Evolutionary conservation across 2,888 invertebrate species (phyloP), one percentile per base, ranked within the genome.

Genomic region (Drosophila merina): DNA sequence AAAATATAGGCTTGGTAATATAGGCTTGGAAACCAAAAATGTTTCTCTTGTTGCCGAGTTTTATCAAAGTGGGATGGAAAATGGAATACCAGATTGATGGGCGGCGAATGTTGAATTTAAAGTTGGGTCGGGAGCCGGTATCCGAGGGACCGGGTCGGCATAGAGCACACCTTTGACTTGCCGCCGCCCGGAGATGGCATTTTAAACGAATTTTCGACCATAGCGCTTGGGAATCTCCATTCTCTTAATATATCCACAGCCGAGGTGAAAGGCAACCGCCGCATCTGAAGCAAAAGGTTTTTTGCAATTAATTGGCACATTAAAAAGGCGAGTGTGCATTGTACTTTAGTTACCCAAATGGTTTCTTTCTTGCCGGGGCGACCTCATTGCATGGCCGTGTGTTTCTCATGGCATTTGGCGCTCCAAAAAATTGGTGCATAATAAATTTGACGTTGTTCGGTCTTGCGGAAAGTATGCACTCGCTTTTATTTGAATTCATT

Each of bases 401-500:
- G 57, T 70, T 79, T 85, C 83, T 59, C 86, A 81, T 74, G 85
- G 64, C 68, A 77, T 79, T 83, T 79, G 38, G 68, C 52, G 66
- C 76, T 67, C 60, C 54, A 56, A 51, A 56, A 51, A 66, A 75
- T 76, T 50, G 52, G 50, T 68, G 55, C 74, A 74, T 79, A 71
- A 57, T 79, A 75, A 52, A 56, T 67, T 68, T 64, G 49, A 57
- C 58, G 40, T 12, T 28, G 67, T 4, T 60, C 68, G 63, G 54
- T 77, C 68, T 73, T 55, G 71, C 84, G 86, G 56, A 59, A 67
- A 69, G 48, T 57, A 49, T 38, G 40, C 28, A 36, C 20, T 54
- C 12, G 51, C 62, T 36, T 30, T 44, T 25, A 20, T 20, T 25
- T 8, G 26, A 9, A 25, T 31, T 57, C 63, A 67, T 44, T 31